Percentiles rank a stretch among this genome's conserved stretches.
These are phyloP conservation scores for Bursaphelenchus okinawaensis DNA, from an alignment of 2,888 invertebrate genomes.

Conservation along the genomic window DNA sequence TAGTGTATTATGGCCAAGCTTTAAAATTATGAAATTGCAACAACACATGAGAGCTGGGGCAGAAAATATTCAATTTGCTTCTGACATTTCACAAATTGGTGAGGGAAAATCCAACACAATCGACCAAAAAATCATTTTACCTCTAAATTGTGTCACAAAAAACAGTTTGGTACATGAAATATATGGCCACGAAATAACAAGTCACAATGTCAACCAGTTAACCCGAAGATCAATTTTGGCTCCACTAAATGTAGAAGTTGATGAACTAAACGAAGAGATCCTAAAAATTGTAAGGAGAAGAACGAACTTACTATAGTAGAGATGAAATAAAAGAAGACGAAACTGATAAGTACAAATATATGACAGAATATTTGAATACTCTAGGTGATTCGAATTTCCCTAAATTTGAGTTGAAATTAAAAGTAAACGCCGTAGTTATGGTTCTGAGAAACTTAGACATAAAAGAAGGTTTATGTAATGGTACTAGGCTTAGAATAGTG, in stretches of 20 bases:
- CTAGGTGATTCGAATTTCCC: neutral
- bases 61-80: constrained; percentile 18
- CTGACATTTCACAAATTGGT: constrained; percentile 20
- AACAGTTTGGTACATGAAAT: neutral
- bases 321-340: constrained; percentile 1
- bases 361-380: neutral
- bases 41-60: constrained; percentile 24
- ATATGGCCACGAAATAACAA: constrained; percentile 1
- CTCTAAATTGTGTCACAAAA: neutral
- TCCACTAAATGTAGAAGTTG: constrained; percentile 8
- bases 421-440: no score
- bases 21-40: constrained; percentile 18
- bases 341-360: neutral
- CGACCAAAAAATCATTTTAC: neutral
- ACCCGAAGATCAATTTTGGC: constrained; percentile 1
- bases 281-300: neutral
- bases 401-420: no score
- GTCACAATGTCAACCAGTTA: neutral
- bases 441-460: no score
- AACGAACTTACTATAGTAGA: neutral
- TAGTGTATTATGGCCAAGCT: constrained; percentile 8
- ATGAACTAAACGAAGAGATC: neutral
- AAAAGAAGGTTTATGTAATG: no score
- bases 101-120: constrained; percentile 9
- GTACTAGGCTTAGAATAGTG: no score